These are phyloP conservation scores for Calyptomena viridis DNA, from an alignment of 2,113 vertebrate genomes.

Conservation along the genomic window DNA sequence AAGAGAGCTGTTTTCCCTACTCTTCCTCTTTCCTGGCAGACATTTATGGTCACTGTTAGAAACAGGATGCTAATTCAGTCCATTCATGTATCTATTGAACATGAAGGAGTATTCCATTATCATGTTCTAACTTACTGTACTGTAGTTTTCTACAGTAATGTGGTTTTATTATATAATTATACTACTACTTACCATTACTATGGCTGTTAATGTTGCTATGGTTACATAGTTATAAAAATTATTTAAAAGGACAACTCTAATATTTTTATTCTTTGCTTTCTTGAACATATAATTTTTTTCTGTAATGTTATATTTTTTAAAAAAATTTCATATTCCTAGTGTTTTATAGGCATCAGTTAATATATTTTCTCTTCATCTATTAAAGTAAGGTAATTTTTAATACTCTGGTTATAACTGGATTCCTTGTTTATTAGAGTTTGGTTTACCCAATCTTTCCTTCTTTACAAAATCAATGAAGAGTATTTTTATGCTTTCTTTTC, in stretches of 20 bases:
- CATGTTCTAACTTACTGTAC: background rate
- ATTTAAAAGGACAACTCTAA: background rate
- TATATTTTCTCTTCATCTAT: background rate
- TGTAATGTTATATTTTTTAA: background rate
- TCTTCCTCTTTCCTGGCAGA: background rate
- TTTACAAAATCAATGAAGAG: background rate
- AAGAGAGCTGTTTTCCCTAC: background rate
- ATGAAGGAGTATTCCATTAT: background rate
- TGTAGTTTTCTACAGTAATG: background rate
- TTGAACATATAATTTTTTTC: background rate
- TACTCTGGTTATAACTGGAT: background rate
- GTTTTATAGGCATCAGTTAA: background rate
- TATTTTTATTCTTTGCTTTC: background rate
- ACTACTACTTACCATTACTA: background rate
- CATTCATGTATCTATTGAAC: background rate
- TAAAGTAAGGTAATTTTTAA: background rate
- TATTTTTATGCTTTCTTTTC: background rate
- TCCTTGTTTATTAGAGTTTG: background rate
- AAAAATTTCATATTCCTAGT: background rate
- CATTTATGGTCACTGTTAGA: background rate
- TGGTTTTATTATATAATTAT: background rate
- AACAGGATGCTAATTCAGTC: background rate
- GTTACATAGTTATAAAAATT: background rate
- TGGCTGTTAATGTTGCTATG: background rate
- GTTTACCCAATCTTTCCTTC: background rate